Conservation (phyloP, 53 echinoderm and acorn worm genomes). For the Paracentrotus lividus region DNA sequence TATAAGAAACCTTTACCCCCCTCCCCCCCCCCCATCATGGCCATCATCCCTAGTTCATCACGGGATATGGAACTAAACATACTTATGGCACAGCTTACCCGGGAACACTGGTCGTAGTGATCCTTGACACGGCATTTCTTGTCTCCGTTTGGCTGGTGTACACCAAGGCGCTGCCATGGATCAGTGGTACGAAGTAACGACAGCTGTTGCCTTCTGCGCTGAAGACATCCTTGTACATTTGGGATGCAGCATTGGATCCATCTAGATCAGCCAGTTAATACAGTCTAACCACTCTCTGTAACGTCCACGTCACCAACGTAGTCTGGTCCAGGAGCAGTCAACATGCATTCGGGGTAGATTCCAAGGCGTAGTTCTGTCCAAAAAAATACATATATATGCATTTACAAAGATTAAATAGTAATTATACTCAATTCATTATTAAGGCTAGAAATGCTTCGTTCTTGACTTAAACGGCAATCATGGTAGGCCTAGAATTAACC, state of each 20-base stretch:
- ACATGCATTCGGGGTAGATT: constrained; percentile 26
- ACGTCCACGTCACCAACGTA: constrained; percentile 23
- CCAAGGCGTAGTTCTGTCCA: constrained; percentile 21
- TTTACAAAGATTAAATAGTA: not conserved
- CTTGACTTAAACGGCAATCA: too few relatives aligned
- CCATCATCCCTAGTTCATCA: not conserved
- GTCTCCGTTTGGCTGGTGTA: not conserved
- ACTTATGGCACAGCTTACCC: not conserved
- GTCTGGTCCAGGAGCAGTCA: not conserved
- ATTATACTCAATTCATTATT: too few relatives aligned
- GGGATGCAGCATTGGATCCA: not conserved
- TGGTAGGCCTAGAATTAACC: too few relatives aligned
- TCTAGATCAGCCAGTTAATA: not conserved
- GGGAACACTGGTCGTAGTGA: constrained; percentile 55
- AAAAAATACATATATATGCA: not conserved
- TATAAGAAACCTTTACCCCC: too few relatives aligned
- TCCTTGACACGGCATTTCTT: constrained; percentile 60
- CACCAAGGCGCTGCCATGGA: constrained; percentile 27
- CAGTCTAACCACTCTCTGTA: constrained; percentile 14
- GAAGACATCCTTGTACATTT: not conserved
- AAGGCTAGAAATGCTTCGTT: too few relatives aligned
- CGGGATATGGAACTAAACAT: not conserved
- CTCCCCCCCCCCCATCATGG: not conserved
- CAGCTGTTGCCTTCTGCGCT: not conserved
- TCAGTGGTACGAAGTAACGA: not conserved